Conservation (phyloP, 2,888 invertebrate genomes). For the Leptinotarsa haldemani region DNA sequence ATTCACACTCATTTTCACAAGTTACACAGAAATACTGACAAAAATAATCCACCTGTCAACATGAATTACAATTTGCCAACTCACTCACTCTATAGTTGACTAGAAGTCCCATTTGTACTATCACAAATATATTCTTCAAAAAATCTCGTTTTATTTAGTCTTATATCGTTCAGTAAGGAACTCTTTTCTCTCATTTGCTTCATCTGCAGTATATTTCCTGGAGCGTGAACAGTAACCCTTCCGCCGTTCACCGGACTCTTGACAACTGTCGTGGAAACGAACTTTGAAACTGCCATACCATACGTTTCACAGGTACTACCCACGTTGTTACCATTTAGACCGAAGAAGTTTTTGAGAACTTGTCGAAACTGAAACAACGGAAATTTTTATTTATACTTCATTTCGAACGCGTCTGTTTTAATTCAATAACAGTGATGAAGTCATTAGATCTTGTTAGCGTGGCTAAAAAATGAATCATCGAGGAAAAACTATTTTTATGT, state of each 20-base stretch:
- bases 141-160: background rate
- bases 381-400: background rate
- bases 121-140: background rate
- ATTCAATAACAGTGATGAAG: no score
- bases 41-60: no score
- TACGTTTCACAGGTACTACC: conserved; percentile 47
- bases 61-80: background rate
- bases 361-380: conserved; percentile 50
- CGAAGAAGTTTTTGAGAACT: conserved; percentile 44
- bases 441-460: no score
- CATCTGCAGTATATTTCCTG: background rate
- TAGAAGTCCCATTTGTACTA: background rate
- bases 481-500: background rate
- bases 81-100: background rate
- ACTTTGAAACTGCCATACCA: conserved; percentile 44
- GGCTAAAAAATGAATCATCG: no score
- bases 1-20: no score
- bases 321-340: conserved; percentile 5
- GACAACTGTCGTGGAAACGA: conserved; percentile 35
- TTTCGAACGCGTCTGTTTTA: no score
- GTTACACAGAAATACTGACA: no score
- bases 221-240: background rate
- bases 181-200: conserved; percentile 27
- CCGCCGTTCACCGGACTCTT: conserved; percentile 8
- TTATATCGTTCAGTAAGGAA: background rate